A percentile compares a stretch with the other conserved stretches of the same genome.
phyloP scores from a whole-genome alignment of 1,140 invertebrate species.

The Chironomus striatipennis region DNA sequence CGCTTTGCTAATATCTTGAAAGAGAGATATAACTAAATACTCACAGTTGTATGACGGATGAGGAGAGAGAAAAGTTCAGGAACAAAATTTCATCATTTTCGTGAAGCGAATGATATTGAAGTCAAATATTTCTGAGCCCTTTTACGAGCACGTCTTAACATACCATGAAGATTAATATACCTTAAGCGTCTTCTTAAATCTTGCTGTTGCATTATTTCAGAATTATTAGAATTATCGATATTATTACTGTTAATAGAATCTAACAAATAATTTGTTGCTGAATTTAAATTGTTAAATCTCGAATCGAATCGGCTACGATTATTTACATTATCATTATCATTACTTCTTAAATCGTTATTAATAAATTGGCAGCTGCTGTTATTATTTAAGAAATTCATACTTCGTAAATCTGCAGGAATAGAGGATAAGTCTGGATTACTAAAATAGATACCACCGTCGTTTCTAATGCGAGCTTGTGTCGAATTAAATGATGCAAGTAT shows the following conservation, averaged over 20 bases:
- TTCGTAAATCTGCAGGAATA: background rate
- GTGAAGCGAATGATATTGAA: constrained; percentile 8
- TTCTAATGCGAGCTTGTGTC: background rate
- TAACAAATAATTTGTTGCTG: constrained; percentile 17
- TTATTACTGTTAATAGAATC: constrained; percentile 20
- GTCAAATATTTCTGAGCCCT: constrained; percentile 5
- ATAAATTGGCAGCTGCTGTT: constrained; percentile 22
- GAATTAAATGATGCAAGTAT: background rate
- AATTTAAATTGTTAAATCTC: constrained; percentile 21
- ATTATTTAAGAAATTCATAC: constrained; percentile 13
- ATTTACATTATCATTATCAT: background rate
- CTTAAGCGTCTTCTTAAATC: constrained; percentile 16
- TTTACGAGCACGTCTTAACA: background rate
- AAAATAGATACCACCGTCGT: constrained; percentile 9
- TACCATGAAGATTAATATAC: constrained; percentile 19
- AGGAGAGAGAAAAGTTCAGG: background rate
- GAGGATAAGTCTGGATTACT: background rate
- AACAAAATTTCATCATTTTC: constrained; percentile 9
- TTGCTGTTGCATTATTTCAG: constrained; percentile 21
- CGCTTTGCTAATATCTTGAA: no score
- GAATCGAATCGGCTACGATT: constrained; percentile 9
- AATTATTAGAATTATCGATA: background rate
- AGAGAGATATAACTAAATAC: no score
- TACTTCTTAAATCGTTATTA: constrained; percentile 20
- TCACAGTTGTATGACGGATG: no score